Percentiles rank a stretch among this genome's conserved stretches.
These are phyloP conservation scores for Hycleus phaleratus DNA, from an alignment of 1,140 invertebrate genomes.

Conservation along the genomic window DNA sequence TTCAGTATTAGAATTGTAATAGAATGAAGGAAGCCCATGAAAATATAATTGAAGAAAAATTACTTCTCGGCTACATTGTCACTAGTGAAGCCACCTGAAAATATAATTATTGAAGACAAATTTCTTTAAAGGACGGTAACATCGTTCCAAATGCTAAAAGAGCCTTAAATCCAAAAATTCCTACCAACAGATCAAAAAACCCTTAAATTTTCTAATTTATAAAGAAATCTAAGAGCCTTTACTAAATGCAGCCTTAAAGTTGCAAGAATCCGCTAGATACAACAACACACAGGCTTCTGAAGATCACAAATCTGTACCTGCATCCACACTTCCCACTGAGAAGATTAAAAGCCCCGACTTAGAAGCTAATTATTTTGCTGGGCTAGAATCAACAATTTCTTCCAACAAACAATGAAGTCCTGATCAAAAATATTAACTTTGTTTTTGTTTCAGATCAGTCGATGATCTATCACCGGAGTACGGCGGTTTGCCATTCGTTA, in stretches of 20 bases:
- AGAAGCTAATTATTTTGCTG: too few relatives aligned
- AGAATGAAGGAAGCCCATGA: background rate
- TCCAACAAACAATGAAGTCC: too few relatives aligned
- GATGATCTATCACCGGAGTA: constrained; percentile 84
- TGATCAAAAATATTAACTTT: background rate
- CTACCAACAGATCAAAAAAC: background rate
- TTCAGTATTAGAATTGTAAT: background rate
- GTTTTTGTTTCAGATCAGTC: constrained; percentile 47
- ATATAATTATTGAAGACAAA: background rate
- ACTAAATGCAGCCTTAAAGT: background rate
- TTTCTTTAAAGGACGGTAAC: background rate
- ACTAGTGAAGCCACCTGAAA: too few relatives aligned
- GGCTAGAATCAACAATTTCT: too few relatives aligned
- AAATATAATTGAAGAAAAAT: background rate
- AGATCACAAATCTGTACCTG: too few relatives aligned
- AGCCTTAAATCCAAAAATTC: background rate
- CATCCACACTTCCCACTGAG: too few relatives aligned
- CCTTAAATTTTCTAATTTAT: background rate
- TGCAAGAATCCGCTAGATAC: too few relatives aligned
- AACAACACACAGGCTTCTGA: too few relatives aligned
- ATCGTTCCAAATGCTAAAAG: constrained; percentile 5
- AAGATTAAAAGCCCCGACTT: too few relatives aligned
- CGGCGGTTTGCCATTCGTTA: constrained; percentile 77
- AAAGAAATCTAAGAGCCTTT: background rate
- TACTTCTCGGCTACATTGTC: background rate